A percentile compares a stretch with the other conserved stretches of the same genome.
phyloP scores from a whole-genome alignment of 2,797 vertebrate genomes.

The Rhinoraja longicauda region DNA sequence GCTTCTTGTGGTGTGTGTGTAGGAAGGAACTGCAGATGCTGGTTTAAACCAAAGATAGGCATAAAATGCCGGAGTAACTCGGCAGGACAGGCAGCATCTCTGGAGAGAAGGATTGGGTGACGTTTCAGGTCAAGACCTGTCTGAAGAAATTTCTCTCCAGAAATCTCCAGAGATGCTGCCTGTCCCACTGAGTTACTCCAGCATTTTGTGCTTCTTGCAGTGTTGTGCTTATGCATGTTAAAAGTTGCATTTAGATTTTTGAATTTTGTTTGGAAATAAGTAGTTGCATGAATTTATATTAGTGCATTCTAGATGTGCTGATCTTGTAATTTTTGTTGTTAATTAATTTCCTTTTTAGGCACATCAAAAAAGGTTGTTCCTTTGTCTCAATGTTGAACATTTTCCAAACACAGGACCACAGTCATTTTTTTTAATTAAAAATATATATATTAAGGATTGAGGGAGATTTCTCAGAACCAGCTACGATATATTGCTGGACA shows the following conservation, averaged over 20 bases:
- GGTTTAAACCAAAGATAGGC: too few relatives aligned
- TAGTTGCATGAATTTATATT: not conserved
- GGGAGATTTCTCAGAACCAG: not conserved
- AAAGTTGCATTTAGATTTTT: not conserved
- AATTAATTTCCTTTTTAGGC: not conserved
- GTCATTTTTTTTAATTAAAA: too few relatives aligned
- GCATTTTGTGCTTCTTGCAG: not conserved
- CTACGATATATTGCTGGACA: not conserved
- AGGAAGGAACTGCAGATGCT: too few relatives aligned
- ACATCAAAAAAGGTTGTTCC: not conserved
- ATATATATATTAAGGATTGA: too few relatives aligned
- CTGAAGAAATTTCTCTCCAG: too few relatives aligned
- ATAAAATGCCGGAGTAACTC: too few relatives aligned
- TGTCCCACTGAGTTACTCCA: too few relatives aligned
- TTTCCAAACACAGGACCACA: not conserved
- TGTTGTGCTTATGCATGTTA: slow-evolving; percentile 18
- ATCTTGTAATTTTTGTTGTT: not conserved
- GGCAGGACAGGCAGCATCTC: too few relatives aligned
- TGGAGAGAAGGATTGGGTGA: too few relatives aligned
- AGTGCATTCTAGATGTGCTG: not conserved
- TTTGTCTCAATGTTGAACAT: not conserved
- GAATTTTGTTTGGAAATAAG: not conserved
- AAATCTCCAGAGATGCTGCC: too few relatives aligned
- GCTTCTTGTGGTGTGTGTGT: not conserved
- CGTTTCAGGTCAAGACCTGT: too few relatives aligned